Evolutionary conservation across 2,113 vertebrate species (phyloP).

Genomic region (Natator depressus): DNA sequence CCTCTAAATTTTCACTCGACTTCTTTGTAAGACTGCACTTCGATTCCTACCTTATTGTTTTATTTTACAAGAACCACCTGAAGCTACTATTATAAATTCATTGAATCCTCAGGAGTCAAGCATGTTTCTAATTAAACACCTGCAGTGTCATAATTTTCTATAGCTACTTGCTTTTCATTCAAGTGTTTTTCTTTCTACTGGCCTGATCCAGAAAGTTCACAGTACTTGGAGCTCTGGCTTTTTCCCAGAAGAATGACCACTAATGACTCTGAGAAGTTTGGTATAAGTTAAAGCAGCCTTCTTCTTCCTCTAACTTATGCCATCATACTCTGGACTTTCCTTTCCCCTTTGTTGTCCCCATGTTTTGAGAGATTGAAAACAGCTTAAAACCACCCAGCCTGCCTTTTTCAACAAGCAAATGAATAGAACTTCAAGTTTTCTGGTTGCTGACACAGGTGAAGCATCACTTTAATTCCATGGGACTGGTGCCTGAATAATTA

Average conservation of each 20-base stretch:
- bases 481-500: background rate
- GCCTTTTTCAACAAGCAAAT: background rate
- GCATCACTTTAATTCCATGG: background rate
- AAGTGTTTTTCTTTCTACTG: background rate
- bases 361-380: background rate
- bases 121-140: constrained; percentile 38
- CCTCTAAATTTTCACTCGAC: constrained; percentile 17
- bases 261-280: background rate
- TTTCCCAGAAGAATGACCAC: background rate
- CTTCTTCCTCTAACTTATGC: background rate
- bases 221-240: background rate
- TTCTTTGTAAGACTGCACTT: background rate
- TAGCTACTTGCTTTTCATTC: constrained; percentile 39
- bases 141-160: constrained; percentile 42
- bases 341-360: background rate
- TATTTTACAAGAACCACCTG: constrained; percentile 32
- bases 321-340: background rate
- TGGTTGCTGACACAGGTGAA: background rate
- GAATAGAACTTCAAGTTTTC: background rate
- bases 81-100: constrained; percentile 66
- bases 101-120: constrained; percentile 37
- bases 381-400: background rate
- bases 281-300: background rate
- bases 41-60: constrained; percentile 36
- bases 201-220: background rate